A percentile compares a stretch with the other conserved stretches of the same genome.
phyloP scores from a whole-genome alignment of 2,888 invertebrate genomes.

The Achlya flavicornis region DNA sequence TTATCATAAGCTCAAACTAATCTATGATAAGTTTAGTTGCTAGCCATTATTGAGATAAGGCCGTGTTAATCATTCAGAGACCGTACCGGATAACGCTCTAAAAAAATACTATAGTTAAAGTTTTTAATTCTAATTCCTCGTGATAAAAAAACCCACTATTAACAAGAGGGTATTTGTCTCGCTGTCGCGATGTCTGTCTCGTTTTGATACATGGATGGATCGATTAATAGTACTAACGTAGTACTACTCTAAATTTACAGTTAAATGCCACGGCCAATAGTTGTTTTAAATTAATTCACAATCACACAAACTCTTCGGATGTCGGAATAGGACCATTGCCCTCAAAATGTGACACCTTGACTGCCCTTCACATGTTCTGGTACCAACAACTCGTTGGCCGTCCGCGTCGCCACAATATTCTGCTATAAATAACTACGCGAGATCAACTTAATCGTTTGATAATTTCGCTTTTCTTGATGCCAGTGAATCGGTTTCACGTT shows the following conservation, averaged over 20 bases:
- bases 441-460: neutral
- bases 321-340: neutral
- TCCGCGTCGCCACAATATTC: neutral
- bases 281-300: neutral
- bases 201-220: too few relatives aligned
- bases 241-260: neutral
- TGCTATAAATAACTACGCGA: neutral
- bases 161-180: too few relatives aligned
- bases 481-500: neutral
- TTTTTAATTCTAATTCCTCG: too few relatives aligned
- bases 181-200: too few relatives aligned
- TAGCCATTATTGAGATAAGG: too few relatives aligned
- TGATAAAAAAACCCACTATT: too few relatives aligned
- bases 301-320: neutral
- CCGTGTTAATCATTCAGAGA: too few relatives aligned
- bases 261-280: neutral
- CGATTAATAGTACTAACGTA: too few relatives aligned
- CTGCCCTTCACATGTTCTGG: neutral
- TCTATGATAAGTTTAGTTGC: too few relatives aligned
- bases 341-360: conserved; percentile 9
- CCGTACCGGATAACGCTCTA: too few relatives aligned
- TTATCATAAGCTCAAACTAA: too few relatives aligned
- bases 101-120: neutral
- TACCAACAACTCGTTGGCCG: neutral
- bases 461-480: neutral